phyloP scores from a whole-genome alignment of 1,140 invertebrate species.

The Cydia amplana region DNA sequence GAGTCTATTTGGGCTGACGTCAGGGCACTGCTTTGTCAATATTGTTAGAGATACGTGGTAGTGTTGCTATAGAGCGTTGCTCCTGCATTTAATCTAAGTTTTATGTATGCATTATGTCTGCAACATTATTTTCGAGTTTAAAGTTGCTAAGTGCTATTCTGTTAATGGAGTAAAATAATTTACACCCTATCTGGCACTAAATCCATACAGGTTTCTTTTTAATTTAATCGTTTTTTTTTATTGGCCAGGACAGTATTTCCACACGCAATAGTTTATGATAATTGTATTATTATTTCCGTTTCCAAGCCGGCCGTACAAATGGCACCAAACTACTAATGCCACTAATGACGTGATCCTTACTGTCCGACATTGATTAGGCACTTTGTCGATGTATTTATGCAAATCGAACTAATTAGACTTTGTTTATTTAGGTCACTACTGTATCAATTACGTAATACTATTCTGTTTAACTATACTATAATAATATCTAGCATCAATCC shows the following conservation, averaged over 20 bases:
- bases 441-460: not conserved
- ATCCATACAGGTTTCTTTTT: too few species aligned
- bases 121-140: too few species aligned
- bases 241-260: too few species aligned
- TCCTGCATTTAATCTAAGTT: not conserved
- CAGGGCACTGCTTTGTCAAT: not conserved
- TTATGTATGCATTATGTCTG: not conserved
- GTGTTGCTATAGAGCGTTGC: not conserved
- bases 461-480: not conserved
- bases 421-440: constrained; percentile 40
- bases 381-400: constrained; percentile 43
- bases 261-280: not conserved
- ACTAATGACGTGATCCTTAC: constrained; percentile 23
- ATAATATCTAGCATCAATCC: not conserved
- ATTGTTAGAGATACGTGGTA: not conserved
- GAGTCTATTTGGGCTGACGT: constrained; percentile 2
- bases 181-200: too few species aligned
- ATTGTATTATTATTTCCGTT: not conserved
- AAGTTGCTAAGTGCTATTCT: too few species aligned
- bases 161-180: too few species aligned
- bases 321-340: not conserved
- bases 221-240: too few species aligned
- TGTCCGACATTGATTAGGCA: constrained; percentile 39
- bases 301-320: not conserved
- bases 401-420: constrained; percentile 42